A percentile compares a stretch with the other conserved stretches of the same genome.
Evolutionary conservation across 2,888 invertebrate species (phyloP).

Genomic region (Rotaria sp.): DNA sequence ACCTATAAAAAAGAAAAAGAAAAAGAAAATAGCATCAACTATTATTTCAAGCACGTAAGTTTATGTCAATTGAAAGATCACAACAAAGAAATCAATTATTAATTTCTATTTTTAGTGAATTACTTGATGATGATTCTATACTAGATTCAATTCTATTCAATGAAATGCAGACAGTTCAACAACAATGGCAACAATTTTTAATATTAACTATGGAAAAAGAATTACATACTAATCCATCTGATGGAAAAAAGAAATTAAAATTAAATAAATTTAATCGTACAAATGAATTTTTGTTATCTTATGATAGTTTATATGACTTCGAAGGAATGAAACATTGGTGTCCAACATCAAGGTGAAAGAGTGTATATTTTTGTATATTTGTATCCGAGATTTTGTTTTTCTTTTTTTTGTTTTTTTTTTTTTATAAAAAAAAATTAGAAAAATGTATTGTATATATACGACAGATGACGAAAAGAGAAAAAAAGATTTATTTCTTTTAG

Average conservation of each 20-base stretch:
- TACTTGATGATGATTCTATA: background rate
- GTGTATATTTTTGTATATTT: background rate
- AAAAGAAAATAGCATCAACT: background rate
- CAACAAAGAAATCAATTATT: too few species aligned
- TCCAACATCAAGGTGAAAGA: background rate
- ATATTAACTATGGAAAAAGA: conserved; percentile 20
- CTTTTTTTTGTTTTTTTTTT: background rate
- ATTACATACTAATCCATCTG: background rate
- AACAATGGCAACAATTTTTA: conserved; percentile 20
- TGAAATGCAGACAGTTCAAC: background rate
- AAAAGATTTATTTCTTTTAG: background rate
- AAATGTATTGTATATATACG: background rate
- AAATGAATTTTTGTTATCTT: background rate
- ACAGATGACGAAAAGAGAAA: background rate
- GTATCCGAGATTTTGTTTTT: background rate
- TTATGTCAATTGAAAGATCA: too few species aligned
- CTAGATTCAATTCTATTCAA: conserved; percentile 11
- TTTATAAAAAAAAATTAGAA: background rate
- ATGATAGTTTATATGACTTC: background rate
- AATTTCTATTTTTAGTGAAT: background rate
- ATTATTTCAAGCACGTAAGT: background rate
- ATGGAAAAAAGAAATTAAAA: background rate
- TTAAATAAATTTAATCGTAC: background rate
- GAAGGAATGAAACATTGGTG: conserved; percentile 2
- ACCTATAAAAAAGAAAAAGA: conserved; percentile 7